phyloP scores from a whole-genome alignment of 2,113 vertebrate species.

The Illadopsis cleaveri region DNA sequence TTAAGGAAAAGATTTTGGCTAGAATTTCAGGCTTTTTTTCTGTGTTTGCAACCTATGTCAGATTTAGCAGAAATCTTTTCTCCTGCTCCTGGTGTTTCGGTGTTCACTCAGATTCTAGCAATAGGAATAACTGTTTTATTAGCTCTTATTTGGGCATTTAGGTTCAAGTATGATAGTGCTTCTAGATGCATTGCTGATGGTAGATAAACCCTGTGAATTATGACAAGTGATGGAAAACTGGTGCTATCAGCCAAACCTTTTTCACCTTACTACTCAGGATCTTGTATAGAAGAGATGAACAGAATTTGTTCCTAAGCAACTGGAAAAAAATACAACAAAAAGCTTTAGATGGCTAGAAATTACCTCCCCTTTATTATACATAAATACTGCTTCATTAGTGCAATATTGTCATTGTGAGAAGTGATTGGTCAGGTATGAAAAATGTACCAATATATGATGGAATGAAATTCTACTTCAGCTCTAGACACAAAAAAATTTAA shows the following conservation, averaged over 20 bases:
- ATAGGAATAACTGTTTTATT: not conserved
- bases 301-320: not conserved
- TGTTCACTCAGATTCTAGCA: not conserved
- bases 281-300: not conserved
- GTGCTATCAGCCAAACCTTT: conserved; percentile 45
- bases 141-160: not conserved
- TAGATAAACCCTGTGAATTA: not conserved
- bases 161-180: not conserved
- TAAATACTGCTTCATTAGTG: not conserved
- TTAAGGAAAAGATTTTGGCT: not conserved
- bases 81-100: not conserved
- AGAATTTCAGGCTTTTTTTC: not conserved
- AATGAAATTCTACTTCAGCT: not conserved
- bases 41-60: not conserved
- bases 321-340: not conserved
- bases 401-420: not conserved
- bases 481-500: not conserved
- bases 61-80: not conserved
- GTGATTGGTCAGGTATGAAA: not conserved
- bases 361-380: not conserved
- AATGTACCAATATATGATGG: not conserved
- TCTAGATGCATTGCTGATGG: not conserved
- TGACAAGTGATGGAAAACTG: not conserved
- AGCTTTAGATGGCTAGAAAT: not conserved
- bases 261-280: conserved; percentile 32